These are phyloP conservation scores for Xylophagus ater DNA, from an alignment of 2,888 invertebrate species.

Conservation along the genomic window DNA sequence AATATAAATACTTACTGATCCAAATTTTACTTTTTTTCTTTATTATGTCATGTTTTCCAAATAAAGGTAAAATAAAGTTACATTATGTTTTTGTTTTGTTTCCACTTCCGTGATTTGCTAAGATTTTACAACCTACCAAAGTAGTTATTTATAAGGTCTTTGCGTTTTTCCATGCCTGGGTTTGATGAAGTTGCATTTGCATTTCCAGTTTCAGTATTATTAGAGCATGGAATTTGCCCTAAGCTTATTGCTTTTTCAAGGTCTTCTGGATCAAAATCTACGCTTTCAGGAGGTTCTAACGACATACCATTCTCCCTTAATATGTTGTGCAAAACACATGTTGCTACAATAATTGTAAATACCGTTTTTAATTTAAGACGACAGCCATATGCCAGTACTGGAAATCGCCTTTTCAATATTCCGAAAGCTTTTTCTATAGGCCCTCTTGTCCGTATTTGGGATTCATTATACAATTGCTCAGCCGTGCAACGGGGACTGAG, in stretches of 20 bases:
- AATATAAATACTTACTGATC: no score
- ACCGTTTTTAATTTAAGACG: not conserved
- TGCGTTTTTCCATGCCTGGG: no score
- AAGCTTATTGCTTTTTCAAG: not conserved
- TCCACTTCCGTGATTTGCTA: no score
- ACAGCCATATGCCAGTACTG: not conserved
- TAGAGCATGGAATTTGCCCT: not conserved
- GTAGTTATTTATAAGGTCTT: no score
- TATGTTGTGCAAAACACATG: not conserved
- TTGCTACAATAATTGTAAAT: not conserved
- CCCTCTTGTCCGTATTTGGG: not conserved
- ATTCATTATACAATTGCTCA: not conserved
- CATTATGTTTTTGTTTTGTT: no score
- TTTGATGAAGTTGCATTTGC: no score
- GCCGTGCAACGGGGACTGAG: not conserved
- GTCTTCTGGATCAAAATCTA: no score
- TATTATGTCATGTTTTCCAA: no score
- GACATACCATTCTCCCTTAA: not conserved
- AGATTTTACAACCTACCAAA: no score
- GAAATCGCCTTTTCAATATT: not conserved
- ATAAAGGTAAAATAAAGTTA: no score
- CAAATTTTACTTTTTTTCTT: no score
- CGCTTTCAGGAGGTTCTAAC: not conserved
- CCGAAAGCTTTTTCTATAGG: not conserved
- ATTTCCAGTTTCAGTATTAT: no score